Percentiles rank a stretch among this genome's conserved stretches.
Evolutionary conservation across 2,797 vertebrate species (phyloP).

Genomic region (Spinibarbus caldwelli): DNA sequence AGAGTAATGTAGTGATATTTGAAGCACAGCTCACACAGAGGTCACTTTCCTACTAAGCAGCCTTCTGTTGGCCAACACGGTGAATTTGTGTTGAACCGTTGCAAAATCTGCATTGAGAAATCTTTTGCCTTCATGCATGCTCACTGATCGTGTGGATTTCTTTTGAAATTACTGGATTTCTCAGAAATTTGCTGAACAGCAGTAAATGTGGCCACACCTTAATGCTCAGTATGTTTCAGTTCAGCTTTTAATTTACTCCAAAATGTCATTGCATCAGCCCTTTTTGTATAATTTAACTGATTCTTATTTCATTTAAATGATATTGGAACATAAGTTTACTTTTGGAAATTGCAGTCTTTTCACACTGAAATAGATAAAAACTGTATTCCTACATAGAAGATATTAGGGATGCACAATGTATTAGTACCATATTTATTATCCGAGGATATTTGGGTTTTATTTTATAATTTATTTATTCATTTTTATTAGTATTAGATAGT

Average conservation of each 20-base stretch:
- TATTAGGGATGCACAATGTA: background rate
- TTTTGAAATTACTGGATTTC: background rate
- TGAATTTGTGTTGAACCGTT: background rate
- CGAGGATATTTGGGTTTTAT: background rate
- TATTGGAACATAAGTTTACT: background rate
- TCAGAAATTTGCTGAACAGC: background rate
- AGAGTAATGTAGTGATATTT: background rate
- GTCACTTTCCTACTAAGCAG: background rate
- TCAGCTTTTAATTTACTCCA: background rate
- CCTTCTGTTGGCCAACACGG: background rate
- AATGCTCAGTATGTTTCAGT: background rate
- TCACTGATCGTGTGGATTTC: background rate
- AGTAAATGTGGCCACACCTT: background rate
- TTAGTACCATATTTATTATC: background rate
- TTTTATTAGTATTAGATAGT: background rate
- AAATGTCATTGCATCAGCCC: background rate
- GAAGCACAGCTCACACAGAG: background rate
- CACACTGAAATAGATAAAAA: background rate
- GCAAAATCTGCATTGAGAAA: background rate
- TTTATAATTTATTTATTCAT: background rate
- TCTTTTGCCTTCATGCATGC: background rate
- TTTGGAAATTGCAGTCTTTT: background rate
- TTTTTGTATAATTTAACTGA: background rate
- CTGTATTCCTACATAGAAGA: background rate
- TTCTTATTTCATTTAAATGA: background rate